Conservation (phyloP, 2,113 vertebrate species). For the Hippocampus barbouri region DNA sequence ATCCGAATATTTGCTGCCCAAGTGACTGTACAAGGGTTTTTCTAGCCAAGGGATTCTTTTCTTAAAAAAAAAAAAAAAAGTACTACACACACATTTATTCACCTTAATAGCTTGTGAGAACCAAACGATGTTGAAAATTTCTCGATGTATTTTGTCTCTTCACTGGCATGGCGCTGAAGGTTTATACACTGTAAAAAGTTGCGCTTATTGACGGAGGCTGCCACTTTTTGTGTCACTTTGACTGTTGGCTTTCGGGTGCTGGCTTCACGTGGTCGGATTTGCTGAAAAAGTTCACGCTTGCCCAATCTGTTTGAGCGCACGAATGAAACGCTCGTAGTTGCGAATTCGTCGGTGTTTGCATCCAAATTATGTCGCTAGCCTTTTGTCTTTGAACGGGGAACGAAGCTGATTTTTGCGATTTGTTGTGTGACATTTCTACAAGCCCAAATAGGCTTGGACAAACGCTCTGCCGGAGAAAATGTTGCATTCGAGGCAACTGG, state of each 20-base stretch:
- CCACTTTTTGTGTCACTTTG: constrained; percentile 47
- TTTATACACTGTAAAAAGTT: constrained; percentile 65
- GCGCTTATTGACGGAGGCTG: constrained; percentile 33
- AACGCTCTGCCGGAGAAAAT: not conserved
- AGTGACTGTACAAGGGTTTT: constrained; percentile 36
- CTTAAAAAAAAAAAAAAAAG: constrained; percentile 50
- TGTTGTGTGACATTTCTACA: constrained; percentile 16
- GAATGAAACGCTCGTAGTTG: constrained; percentile 41
- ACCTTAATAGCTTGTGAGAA: constrained; percentile 38
- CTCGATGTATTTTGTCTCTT: constrained; percentile 63
- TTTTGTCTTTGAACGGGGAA: constrained; percentile 15
- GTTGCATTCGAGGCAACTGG: not conserved
- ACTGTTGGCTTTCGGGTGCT: constrained; percentile 15
- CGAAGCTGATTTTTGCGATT: constrained; percentile 21
- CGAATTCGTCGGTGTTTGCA: constrained; percentile 36
- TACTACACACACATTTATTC: constrained; percentile 21
- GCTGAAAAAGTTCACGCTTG: constrained; percentile 36
- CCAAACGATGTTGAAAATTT: constrained; percentile 49
- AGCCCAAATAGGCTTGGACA: no score
- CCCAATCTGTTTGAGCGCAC: constrained; percentile 24
- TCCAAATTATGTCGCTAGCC: constrained; percentile 22
- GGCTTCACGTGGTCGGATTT: constrained; percentile 36
- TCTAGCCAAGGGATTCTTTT: constrained; percentile 49
- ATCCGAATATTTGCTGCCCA: constrained; percentile 46
- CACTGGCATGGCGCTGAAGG: constrained; percentile 60